These are phyloP conservation scores for Pseudococcus longispinus DNA, from an alignment of 2,888 invertebrate genomes.

Conservation along the genomic window DNA sequence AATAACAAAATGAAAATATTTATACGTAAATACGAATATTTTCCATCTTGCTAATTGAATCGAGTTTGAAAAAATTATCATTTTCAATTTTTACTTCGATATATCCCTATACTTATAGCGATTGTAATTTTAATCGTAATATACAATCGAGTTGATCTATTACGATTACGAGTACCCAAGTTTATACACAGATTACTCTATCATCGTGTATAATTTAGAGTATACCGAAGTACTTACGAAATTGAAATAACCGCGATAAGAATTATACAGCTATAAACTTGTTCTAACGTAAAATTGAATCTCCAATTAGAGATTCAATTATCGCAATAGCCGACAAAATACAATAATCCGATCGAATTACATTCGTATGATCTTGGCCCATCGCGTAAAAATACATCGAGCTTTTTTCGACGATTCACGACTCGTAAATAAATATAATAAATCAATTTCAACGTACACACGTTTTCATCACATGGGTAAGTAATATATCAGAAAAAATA, in stretches of 20 bases:
- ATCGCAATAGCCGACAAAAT: background rate
- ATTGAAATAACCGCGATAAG: background rate
- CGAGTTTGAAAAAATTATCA: background rate
- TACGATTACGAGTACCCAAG: no score
- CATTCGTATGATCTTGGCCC: background rate
- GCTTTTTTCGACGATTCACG: background rate
- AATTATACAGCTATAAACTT: background rate
- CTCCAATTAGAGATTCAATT: background rate
- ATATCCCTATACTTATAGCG: background rate
- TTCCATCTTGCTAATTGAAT: background rate
- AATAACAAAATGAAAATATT: background rate
- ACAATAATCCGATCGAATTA: background rate
- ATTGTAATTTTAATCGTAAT: background rate
- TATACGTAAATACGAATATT: background rate
- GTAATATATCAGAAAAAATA: background rate
- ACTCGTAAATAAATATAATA: background rate
- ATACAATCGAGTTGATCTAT: background rate
- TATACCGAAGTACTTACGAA: background rate
- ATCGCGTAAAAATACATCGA: background rate
- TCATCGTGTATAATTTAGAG: background rate
- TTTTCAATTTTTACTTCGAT: background rate
- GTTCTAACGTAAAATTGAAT: background rate
- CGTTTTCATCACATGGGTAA: background rate
- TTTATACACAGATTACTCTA: background rate
- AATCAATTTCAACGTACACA: background rate